Evolutionary conservation across 1,140 invertebrate species (phyloP).

Genomic region (Lepidotrigona ventralis): DNA sequence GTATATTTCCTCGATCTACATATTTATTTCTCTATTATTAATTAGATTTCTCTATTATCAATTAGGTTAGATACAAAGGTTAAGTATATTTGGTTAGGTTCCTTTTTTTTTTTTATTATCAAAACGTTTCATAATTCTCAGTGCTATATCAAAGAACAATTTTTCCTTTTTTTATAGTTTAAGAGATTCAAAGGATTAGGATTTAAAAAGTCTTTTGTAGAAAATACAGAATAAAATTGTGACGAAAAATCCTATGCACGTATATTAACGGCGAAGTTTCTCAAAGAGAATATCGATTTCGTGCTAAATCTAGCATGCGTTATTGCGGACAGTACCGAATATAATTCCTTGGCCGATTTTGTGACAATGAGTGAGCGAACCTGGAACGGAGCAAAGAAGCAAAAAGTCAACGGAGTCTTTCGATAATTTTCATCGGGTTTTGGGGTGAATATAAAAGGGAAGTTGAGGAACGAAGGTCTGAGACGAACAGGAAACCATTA

Average conservation of each 20-base stretch:
- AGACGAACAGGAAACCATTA: conserved; percentile 39
- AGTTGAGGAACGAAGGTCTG: conserved; percentile 20
- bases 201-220: background rate
- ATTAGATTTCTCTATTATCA: too few relatives aligned
- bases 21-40: background rate
- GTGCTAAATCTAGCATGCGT: conserved; percentile 13
- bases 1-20: too few relatives aligned
- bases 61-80: too few relatives aligned
- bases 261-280: background rate
- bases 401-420: background rate
- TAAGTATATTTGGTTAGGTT: too few relatives aligned
- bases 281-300: conserved; percentile 21
- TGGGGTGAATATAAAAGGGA: conserved; percentile 23
- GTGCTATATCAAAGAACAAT: too few relatives aligned
- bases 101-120: too few relatives aligned
- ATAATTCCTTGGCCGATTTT: conserved; percentile 22
- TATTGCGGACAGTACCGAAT: background rate
- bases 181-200: too few relatives aligned
- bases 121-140: too few relatives aligned
- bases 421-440: conserved; percentile 21
- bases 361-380: background rate
- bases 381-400: too few relatives aligned
- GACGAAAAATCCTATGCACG: background rate
- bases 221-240: background rate
- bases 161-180: too few relatives aligned